Evolutionary conservation across 1,140 invertebrate genomes (phyloP).

Genomic region (Cydia fagiglandana): DNA sequence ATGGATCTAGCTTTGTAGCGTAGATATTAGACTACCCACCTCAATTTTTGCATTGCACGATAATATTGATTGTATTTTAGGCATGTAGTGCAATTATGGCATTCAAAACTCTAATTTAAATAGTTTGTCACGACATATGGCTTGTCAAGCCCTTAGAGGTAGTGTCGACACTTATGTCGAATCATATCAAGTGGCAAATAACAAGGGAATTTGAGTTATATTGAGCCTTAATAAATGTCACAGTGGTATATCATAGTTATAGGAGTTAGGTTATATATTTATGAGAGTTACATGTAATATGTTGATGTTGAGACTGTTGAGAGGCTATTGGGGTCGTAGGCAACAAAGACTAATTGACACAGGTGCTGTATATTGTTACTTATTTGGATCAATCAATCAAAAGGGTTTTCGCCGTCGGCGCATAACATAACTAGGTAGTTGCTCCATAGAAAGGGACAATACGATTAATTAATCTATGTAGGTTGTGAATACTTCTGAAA

Average conservation of each 20-base stretch:
- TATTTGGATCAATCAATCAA: not conserved
- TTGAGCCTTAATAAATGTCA: not conserved
- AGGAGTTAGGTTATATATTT: not conserved
- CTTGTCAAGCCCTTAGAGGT: not conserved
- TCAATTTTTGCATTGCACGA: not conserved
- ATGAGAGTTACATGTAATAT: not conserved
- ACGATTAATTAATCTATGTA: not conserved
- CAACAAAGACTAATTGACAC: slow-evolving; percentile 5
- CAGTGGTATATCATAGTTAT: not conserved
- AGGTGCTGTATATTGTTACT: not conserved
- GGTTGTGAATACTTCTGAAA: too few relatives aligned
- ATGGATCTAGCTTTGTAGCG: not conserved
- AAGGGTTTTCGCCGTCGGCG: slow-evolving; percentile 1
- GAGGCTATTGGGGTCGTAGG: not conserved
- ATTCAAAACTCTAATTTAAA: slow-evolving; percentile 10
- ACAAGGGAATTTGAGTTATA: not conserved
- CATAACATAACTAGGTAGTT: not conserved
- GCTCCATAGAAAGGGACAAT: not conserved
- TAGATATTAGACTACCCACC: not conserved
- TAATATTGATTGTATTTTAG: too few relatives aligned
- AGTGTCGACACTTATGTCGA: not conserved
- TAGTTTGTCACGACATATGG: not conserved
- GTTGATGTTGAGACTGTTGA: not conserved
- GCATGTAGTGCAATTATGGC: not conserved
- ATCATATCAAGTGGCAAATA: not conserved